These are phyloP conservation scores for Ypsolopha sequella DNA, from an alignment of 2,888 invertebrate species.

Conservation along the genomic window DNA sequence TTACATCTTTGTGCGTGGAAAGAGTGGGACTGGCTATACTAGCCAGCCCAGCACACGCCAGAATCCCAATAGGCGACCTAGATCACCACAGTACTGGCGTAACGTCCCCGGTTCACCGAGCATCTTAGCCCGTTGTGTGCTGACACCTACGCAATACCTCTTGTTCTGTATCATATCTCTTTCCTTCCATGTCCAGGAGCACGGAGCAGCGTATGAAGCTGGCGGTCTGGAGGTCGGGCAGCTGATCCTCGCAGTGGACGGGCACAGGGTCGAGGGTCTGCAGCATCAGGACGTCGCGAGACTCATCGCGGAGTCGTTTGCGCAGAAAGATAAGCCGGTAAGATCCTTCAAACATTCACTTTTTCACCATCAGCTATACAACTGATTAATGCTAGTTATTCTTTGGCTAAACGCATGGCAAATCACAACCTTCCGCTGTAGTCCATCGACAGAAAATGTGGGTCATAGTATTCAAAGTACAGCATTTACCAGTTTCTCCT, in stretches of 20 bases:
- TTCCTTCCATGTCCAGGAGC: constrained; percentile 73
- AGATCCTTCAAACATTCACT: constrained; percentile 5
- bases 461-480: too few relatives aligned
- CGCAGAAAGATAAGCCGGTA: constrained; percentile 82
- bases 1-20: too few relatives aligned
- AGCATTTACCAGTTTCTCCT: too few relatives aligned
- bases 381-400: background rate
- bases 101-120: too few relatives aligned
- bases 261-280: constrained; percentile 81
- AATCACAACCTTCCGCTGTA: background rate
- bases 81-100: too few relatives aligned
- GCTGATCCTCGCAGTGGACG: constrained; percentile 92
- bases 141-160: too few relatives aligned
- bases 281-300: constrained; percentile 93
- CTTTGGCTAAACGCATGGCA: background rate
- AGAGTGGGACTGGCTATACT: too few relatives aligned
- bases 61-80: too few relatives aligned
- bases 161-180: too few relatives aligned
- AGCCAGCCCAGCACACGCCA: too few relatives aligned
- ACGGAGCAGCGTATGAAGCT: constrained; percentile 93
- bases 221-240: constrained; percentile 95
- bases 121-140: too few relatives aligned
- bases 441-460: too few relatives aligned
- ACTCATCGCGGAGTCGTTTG: constrained; percentile 93
- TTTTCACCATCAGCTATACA: background rate